Evolutionary conservation across 2,888 invertebrate genomes (phyloP).

Genomic region (Euproctis similis): DNA sequence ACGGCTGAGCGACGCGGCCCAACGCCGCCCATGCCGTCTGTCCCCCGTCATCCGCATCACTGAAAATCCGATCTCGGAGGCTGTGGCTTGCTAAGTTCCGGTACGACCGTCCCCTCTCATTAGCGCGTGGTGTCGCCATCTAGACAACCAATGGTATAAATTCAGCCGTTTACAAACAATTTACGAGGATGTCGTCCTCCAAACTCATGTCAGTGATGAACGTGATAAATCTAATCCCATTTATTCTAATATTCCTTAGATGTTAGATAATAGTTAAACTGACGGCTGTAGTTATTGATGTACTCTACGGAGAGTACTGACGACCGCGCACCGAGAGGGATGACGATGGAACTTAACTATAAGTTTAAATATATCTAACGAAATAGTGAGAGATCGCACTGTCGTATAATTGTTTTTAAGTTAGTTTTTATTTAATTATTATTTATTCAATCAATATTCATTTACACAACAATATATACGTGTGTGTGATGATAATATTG

Average conservation of each 20-base stretch:
- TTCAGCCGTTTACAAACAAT: slow-evolving; percentile 1
- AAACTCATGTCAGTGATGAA: background rate
- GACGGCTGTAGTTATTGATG: slow-evolving; percentile 1
- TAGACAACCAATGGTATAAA: background rate
- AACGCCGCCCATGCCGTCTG: slow-evolving; percentile 63
- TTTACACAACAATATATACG: no score
- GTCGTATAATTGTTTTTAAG: no score
- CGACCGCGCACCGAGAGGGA: slow-evolving; percentile 1
- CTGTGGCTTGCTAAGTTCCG: slow-evolving; percentile 80
- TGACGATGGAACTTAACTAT: slow-evolving; percentile 17
- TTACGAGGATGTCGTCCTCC: slow-evolving; percentile 1
- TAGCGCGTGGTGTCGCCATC: background rate
- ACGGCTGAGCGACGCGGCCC: slow-evolving; percentile 68
- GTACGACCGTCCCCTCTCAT: slow-evolving; percentile 1
- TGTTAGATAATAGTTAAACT: no score
- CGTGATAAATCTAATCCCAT: background rate
- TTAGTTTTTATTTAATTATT: no score
- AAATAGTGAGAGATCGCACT: slow-evolving; percentile 22
- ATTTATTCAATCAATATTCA: no score
- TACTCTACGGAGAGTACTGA: background rate
- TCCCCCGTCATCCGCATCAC: slow-evolving; percentile 85
- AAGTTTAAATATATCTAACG: slow-evolving; percentile 23
- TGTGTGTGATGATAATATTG: no score
- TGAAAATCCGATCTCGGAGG: slow-evolving; percentile 85
- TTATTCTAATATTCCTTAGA: background rate